These are phyloP conservation scores for Siphlonurus alternatus DNA, from an alignment of 2,888 invertebrate genomes.

Conservation along the genomic window DNA sequence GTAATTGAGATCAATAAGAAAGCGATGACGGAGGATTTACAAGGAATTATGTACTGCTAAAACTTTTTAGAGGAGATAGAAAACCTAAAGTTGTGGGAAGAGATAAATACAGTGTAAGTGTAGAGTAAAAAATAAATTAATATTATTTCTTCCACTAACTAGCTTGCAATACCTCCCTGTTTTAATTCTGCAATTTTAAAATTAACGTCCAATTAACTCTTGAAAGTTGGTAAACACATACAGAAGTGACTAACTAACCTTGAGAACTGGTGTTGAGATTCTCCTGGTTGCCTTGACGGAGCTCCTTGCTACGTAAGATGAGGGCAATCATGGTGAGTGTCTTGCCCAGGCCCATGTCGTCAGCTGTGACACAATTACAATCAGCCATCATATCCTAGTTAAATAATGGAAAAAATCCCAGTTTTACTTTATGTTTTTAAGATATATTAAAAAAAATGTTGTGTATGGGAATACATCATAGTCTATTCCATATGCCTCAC, in stretches of 20 bases:
- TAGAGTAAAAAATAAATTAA: too few relatives aligned
- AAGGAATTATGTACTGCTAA: too few relatives aligned
- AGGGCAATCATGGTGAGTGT: constrained; percentile 69
- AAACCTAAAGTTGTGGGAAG: too few relatives aligned
- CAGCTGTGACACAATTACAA: constrained; percentile 30
- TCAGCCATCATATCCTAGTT: not conserved
- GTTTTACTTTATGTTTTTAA: not conserved
- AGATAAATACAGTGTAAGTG: too few relatives aligned
- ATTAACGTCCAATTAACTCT: too few relatives aligned
- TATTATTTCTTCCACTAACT: too few relatives aligned
- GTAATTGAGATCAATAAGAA: too few relatives aligned
- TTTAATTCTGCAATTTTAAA: too few relatives aligned
- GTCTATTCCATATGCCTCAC: constrained; percentile 3
- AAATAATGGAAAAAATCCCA: not conserved
- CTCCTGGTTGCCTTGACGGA: not conserved
- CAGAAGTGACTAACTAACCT: not conserved
- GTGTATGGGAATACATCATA: constrained; percentile 6
- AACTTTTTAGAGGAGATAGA: too few relatives aligned
- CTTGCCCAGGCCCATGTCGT: constrained; percentile 72
- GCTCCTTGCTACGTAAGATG: constrained; percentile 38
- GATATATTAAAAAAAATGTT: constrained; percentile 9
- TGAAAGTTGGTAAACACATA: too few relatives aligned
- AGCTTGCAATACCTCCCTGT: too few relatives aligned
- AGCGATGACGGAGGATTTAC: too few relatives aligned
- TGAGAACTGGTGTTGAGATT: not conserved